phyloP scores from a whole-genome alignment of 1,140 invertebrate genomes.

The Drosophila aff. region DNA sequence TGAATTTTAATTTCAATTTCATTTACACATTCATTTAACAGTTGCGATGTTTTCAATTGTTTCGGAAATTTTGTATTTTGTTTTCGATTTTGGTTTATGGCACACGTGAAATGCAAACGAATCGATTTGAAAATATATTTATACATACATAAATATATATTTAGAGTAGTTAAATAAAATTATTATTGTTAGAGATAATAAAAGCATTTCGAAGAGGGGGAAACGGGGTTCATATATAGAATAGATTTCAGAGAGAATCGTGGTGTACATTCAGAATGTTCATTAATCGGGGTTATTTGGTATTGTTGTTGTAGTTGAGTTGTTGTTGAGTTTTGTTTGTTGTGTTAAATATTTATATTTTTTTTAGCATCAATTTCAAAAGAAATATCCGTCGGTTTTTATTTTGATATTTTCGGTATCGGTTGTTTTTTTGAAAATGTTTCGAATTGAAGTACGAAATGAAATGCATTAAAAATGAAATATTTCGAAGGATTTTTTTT shows the following conservation, averaged over 20 bases:
- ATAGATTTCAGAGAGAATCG: constrained; percentile 66
- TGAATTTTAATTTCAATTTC: constrained; percentile 13
- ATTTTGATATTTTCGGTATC: constrained; percentile 11
- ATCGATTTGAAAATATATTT: constrained; percentile 74
- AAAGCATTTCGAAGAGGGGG: constrained; percentile 70
- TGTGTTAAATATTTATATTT: constrained; percentile 28
- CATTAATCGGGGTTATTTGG: constrained; percentile 41
- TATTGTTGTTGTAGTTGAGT: constrained; percentile 65
- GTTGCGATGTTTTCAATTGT: constrained; percentile 7
- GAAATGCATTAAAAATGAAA: constrained; percentile 81
- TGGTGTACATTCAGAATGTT: constrained; percentile 76
- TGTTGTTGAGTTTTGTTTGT: constrained; percentile 66
- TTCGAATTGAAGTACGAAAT: constrained; percentile 76
- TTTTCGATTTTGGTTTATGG: constrained; percentile 30
- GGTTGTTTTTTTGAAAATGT: constrained; percentile 48
- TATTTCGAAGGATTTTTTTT: constrained; percentile 49
- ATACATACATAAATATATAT: constrained; percentile 79
- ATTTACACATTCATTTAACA: constrained; percentile 21
- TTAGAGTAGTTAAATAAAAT: constrained; percentile 77
- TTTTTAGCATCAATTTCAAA: constrained; percentile 44
- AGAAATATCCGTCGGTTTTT: constrained; percentile 49
- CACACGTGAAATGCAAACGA: constrained; percentile 82
- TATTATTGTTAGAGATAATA: constrained; percentile 75
- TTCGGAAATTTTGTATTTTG: constrained; percentile 36
- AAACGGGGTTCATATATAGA: constrained; percentile 57